Base-by-base conservation (phyloP, 2,113 vertebrate genomes). In the Gopherus evgoodei region DNA sequence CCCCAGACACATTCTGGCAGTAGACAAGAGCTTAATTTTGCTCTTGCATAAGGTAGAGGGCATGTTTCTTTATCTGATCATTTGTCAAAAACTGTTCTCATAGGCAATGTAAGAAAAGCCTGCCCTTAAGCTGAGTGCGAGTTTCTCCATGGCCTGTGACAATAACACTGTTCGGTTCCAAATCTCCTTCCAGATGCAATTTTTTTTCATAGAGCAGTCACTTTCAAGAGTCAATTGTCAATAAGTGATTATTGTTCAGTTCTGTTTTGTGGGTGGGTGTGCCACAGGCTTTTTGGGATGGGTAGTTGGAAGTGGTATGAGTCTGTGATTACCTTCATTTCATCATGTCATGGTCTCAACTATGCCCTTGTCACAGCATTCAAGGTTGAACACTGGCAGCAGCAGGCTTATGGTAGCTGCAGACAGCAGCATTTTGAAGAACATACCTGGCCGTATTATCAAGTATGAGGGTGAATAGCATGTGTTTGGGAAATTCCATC, bases 11-110 rank as follows among this genome's bases (percentile, higher is more conserved):
- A 42, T 42, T 38, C n/a, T 38, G 72, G 35, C 49, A 54, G 10
- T 9, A 75, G 13, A 0, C 52, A 38, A 29, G 27, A 21, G 21
- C 35, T 81, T 72, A 8, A 49, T 62, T 90, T 83, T 93, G 9
- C 3, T 22, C 22, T 27, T 38, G 5, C 2, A 5, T 47, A 80
- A n/a, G 47, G 81, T 42, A 76, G 62, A 21, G 80, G n/a, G 49
- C 92, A 54, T 87, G 38, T 87, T 83, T 85, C 38, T 29, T 91
- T 93, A 49, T 85, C 25, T 78, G 17, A 83, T 95, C 83, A 54
- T 89, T 25, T 47, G 42, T 27, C 42, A 78, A 44, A 78, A 78
- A 78, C 11, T 27, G 6, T 16, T 78, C 42, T 42, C 13, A 8
- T 14, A 78, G 75, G 75, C 25, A 27, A 47, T 25, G 10, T 44